These are phyloP conservation scores for Peromyscus nudipes DNA, from an alignment of 2,797 vertebrate species.

Conservation along the genomic window DNA sequence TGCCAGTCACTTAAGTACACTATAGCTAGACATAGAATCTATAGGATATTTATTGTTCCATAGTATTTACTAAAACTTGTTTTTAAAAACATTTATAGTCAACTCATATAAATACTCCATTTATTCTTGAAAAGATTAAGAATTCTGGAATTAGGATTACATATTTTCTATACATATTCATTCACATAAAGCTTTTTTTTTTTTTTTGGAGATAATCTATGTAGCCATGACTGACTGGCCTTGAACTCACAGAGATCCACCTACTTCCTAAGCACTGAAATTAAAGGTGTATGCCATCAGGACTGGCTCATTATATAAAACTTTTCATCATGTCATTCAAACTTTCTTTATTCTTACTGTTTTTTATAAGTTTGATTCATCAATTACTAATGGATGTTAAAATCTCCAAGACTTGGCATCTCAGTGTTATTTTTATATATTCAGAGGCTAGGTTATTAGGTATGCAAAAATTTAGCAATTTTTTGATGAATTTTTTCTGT, in stretches of 20 bases:
- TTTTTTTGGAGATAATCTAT: not conserved
- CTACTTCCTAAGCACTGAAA: not conserved
- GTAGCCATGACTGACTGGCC: not conserved
- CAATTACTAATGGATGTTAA: conserved; percentile 48
- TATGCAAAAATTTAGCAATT: conserved; percentile 47
- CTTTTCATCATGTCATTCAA: conserved; percentile 46
- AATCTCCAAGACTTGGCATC: conserved; percentile 32
- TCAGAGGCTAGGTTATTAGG: conserved; percentile 44
- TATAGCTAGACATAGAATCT: conserved; percentile 37
- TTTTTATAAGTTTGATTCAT: conserved; percentile 64
- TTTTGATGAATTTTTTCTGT: conserved; percentile 34
- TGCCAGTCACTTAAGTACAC: not conserved
- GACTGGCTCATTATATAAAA: not conserved
- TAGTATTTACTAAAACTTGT: conserved; percentile 61
- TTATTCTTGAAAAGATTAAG: conserved; percentile 55
- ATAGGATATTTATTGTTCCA: not conserved
- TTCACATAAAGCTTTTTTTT: not conserved
- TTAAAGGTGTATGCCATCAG: not conserved
- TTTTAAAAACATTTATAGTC: conserved; percentile 43
- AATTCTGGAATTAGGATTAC: conserved; percentile 45
- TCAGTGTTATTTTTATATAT: conserved; percentile 49
- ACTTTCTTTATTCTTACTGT: conserved; percentile 36
- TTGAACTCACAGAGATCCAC: not conserved
- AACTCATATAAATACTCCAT: conserved; percentile 57
- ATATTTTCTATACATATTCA: not conserved